Evolutionary conservation across 2,113 vertebrate genomes (phyloP).

Genomic region (Paradoxurus hermaphroditus): DNA sequence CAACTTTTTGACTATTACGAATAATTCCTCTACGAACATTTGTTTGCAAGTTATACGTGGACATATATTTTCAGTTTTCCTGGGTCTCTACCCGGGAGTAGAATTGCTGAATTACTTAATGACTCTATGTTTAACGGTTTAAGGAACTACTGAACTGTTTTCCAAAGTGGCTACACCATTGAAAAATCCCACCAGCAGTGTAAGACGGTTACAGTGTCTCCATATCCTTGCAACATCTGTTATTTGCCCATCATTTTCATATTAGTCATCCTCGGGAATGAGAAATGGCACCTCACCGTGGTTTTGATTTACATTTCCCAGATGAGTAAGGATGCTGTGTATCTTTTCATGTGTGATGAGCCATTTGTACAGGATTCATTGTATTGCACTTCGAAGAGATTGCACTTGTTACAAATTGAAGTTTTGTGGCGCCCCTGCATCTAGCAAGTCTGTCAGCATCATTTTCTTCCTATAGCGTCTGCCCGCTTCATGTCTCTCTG

Average conservation of each 20-base stretch:
- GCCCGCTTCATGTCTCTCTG: neutral
- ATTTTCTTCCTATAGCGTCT: neutral
- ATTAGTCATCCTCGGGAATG: neutral
- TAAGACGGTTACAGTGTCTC: neutral
- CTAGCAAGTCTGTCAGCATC: neutral
- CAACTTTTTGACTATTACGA: neutral
- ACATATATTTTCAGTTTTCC: neutral
- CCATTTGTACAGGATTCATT: neutral
- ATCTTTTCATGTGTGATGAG: neutral
- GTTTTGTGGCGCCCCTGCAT: neutral
- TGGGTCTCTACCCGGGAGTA: neutral
- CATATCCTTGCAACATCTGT: neutral
- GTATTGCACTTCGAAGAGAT: neutral
- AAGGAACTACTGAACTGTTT: conserved; percentile 4
- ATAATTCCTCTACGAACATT: conserved; percentile 5
- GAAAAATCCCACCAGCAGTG: neutral
- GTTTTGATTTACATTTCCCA: conserved; percentile 23
- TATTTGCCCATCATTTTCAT: neutral
- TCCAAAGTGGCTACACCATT: neutral
- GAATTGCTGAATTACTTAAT: neutral
- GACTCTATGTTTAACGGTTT: neutral
- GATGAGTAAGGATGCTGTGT: neutral
- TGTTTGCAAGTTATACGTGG: neutral
- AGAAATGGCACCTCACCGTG: neutral
- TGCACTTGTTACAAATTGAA: neutral